Evolutionary conservation across 1,140 invertebrate genomes (phyloP), one percentile per base, ranked within the genome.

Genomic region (Pemphigus obesinymphae): DNA sequence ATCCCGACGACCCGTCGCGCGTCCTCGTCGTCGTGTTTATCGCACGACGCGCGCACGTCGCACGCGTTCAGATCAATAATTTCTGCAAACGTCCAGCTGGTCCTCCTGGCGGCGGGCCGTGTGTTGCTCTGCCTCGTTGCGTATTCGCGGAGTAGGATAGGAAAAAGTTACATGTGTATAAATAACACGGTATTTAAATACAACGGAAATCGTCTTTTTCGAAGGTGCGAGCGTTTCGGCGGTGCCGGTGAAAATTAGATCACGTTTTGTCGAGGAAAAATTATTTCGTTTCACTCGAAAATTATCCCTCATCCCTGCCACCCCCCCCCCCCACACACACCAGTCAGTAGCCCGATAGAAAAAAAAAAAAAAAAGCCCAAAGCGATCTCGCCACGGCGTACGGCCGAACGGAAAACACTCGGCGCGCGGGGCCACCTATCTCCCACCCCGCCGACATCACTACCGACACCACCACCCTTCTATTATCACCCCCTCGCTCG

Each of bases 71-170:
- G 76, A 80, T 80, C 76, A 80, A 80, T 80, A 80, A 37, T 31
- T 78, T 31, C 34, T 80, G 76, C 53, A 80, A 58, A 80, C 53
- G 43, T 45, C 70, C 53, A 80, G 76, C 76, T 63, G 76, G 76
- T 80, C 55, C 55, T 45, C 17, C n/a, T 70, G 20, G 31, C 20
- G 53, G 75, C 37, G 31, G 10, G 23, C 55, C 29, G 31, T 70
- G 55, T 80, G 55, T 80, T 80, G 73, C 73, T 58, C 73, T 58
- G 45, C 29, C 11, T 8, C 31, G 66, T n/a, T 20, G 61, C 29
- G 15, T 17, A 8, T 23, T 7, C 34, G n/a, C 8, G 3, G n/a
- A 58, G 23, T 23, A 48, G 6, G 15, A 50, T 20, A 3, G 17
- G 48, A 20, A 50, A 20, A 15, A 2, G 13, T 48, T 2, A 48